Evolutionary conservation across 1,140 invertebrate genomes (phyloP).

Genomic region (Pogonus chalceus): DNA sequence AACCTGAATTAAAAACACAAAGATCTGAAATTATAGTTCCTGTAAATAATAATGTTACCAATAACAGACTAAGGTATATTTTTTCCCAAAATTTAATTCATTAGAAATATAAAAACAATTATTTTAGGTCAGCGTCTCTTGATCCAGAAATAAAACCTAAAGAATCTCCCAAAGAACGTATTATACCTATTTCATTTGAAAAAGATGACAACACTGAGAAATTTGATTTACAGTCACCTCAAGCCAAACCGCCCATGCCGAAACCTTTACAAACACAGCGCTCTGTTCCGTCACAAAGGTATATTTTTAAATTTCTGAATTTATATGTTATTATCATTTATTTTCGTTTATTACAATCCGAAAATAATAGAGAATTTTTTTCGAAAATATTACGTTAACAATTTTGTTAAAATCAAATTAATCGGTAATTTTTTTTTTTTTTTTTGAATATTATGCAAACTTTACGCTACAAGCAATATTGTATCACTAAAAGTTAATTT

Average conservation of each 20-base stretch:
- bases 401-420: too few species aligned
- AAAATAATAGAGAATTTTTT: too few species aligned
- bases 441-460: too few species aligned
- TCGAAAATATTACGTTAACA: too few species aligned
- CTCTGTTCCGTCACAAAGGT: slow-evolving; percentile 29
- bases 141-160: slow-evolving; percentile 32
- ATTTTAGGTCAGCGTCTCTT: slow-evolving; percentile 33
- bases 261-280: slow-evolving; percentile 30
- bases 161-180: slow-evolving; percentile 39
- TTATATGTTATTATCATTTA: too few species aligned
- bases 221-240: slow-evolving; percentile 24
- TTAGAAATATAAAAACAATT: neutral
- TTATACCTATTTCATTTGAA: slow-evolving; percentile 45
- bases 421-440: slow-evolving; percentile 15
- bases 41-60: slow-evolving; percentile 33
- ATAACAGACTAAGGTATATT: slow-evolving; percentile 3
- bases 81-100: neutral
- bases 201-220: slow-evolving; percentile 22
- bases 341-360: too few species aligned
- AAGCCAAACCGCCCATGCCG: slow-evolving; percentile 38
- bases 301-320: too few species aligned
- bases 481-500: too few species aligned
- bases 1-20: slow-evolving; percentile 39
- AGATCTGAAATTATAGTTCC: slow-evolving; percentile 49
- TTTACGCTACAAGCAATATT: too few species aligned